Evolutionary conservation across 2,113 vertebrate genomes (phyloP).

Genomic region (Vidua chalybeata): DNA sequence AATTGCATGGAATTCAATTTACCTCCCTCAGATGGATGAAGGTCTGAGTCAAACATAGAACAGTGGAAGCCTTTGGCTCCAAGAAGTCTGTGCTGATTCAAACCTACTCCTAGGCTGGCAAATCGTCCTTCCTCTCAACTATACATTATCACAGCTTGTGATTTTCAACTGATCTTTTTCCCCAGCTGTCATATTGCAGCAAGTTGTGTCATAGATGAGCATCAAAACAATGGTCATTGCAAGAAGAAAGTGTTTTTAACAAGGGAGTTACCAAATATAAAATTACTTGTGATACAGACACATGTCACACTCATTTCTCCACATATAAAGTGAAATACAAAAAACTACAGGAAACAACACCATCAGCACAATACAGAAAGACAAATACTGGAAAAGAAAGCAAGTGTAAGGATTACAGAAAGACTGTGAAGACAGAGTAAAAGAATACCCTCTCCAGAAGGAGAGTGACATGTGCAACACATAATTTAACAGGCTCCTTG

Average conservation of each 20-base stretch:
- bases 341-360: neutral
- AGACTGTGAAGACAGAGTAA: neutral
- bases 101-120: neutral
- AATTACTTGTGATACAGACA: neutral
- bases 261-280: neutral
- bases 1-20: slow-evolving; percentile 34
- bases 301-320: neutral
- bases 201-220: neutral
- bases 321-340: neutral
- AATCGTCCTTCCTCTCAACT: neutral
- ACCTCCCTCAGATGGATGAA: neutral
- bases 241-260: neutral
- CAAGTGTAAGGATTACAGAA: neutral
- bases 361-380: neutral
- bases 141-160: neutral
- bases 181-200: neutral
- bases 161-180: neutral
- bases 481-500: neutral
- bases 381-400: neutral
- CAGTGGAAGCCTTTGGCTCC: slow-evolving; percentile 21
- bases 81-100: slow-evolving; percentile 26
- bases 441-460: neutral
- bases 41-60: neutral
- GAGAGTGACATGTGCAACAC: neutral
- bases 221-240: neutral